phyloP scores from a whole-genome alignment of 2,797 vertebrate genomes.

The Thamnophis elegans region DNA sequence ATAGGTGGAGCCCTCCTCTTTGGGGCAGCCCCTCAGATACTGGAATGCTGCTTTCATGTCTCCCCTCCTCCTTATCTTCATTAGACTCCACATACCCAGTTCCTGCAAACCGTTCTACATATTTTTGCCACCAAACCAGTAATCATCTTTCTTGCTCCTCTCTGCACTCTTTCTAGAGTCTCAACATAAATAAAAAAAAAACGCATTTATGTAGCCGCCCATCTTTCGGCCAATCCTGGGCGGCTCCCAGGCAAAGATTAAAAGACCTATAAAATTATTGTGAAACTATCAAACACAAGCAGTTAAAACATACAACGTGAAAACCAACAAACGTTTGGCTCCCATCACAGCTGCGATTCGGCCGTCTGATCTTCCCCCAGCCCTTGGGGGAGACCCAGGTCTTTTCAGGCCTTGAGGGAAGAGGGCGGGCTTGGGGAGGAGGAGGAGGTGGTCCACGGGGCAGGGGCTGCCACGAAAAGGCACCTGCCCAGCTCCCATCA shows the following conservation, averaged over 20 bases:
- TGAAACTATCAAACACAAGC: background rate
- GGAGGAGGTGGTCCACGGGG: too few relatives aligned
- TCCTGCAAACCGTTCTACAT: background rate
- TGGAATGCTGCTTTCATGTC: background rate
- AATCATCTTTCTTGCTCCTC: background rate
- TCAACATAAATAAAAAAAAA: background rate
- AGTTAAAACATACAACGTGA: background rate
- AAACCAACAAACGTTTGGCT: background rate
- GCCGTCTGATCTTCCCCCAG: background rate
- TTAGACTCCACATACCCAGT: background rate
- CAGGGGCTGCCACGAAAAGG: too few relatives aligned
- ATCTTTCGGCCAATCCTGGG: background rate
- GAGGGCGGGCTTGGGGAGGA: too few relatives aligned
- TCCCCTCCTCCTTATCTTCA: rapidly evolving
- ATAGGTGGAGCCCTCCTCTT: background rate
- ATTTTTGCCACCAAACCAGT: background rate
- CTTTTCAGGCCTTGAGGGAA: background rate
- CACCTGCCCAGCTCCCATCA: background rate
- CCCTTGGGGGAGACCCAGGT: background rate
- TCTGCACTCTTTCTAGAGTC: background rate
- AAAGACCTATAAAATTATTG: background rate
- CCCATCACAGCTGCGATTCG: too few relatives aligned
- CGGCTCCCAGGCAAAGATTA: background rate
- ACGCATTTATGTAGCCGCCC: too few relatives aligned
- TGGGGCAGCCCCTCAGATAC: background rate